Evolutionary conservation across 2,888 invertebrate genomes (phyloP).

Genomic region (Harpalus rufipes): DNA sequence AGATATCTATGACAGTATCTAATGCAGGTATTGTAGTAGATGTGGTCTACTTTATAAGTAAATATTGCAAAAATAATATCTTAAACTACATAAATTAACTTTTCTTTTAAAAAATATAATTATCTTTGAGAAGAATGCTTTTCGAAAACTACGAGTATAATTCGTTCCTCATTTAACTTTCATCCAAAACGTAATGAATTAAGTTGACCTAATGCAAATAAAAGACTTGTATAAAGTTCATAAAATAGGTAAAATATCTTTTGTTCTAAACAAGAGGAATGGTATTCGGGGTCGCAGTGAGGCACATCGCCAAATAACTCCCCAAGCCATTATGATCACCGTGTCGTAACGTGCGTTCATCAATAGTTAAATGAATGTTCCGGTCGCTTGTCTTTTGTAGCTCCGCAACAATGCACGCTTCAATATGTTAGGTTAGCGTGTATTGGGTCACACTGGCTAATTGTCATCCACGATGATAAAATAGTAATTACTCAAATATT

Average conservation of each 20-base stretch:
- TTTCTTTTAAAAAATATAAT: no score
- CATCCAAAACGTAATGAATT: no score
- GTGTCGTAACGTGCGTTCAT: slow-evolving; percentile 6
- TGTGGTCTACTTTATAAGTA: no score
- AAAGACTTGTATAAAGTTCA: no score
- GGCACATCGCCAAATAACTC: slow-evolving; percentile 11
- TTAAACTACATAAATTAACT: no score
- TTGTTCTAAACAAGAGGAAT: slow-evolving; percentile 18
- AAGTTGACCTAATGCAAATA: no score
- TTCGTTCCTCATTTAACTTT: no score
- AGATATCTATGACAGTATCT: no score
- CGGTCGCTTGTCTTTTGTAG: slow-evolving; percentile 27
- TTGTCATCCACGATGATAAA: slow-evolving; percentile 19
- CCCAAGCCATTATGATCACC: slow-evolving; percentile 14
- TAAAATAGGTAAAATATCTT: slow-evolving; percentile 4
- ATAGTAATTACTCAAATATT: slow-evolving; percentile 28
- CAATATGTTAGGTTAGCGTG: slow-evolving; percentile 17
- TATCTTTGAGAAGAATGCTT: no score
- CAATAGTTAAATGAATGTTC: slow-evolving; percentile 40
- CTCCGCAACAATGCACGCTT: slow-evolving; percentile 8
- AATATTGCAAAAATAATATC: no score
- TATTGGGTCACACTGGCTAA: slow-evolving; percentile 22
- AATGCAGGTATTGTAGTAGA: no score
- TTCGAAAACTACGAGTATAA: no score
- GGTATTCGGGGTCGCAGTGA: background rate